These are phyloP conservation scores for Erebia palarica DNA, from an alignment of 2,888 invertebrate species.

Conservation along the genomic window DNA sequence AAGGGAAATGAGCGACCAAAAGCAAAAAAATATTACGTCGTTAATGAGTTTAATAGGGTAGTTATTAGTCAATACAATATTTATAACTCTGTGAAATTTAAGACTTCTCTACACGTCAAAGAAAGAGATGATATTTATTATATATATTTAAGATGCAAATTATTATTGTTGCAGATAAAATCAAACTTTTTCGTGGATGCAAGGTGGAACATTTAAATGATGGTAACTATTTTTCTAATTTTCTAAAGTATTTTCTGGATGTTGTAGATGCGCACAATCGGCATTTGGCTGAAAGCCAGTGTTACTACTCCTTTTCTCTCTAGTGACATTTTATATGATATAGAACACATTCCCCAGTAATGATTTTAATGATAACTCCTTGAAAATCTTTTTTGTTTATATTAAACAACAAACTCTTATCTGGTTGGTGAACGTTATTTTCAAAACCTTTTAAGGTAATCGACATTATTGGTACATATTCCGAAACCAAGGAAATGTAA, in stretches of 20 bases:
- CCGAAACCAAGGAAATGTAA: neutral
- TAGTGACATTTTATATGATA: constrained; percentile 68
- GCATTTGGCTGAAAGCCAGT: constrained; percentile 75
- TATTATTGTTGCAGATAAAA: neutral
- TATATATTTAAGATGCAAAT: neutral
- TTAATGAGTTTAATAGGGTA: too few relatives aligned
- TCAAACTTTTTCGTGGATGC: neutral
- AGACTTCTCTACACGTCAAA: neutral
- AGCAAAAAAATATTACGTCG: neutral
- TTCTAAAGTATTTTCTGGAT: constrained; percentile 71
- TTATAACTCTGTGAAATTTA: neutral
- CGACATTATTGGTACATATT: neutral
- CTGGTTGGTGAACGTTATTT: neutral
- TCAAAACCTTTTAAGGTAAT: neutral
- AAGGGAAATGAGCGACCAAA: neutral
- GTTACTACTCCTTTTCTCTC: constrained; percentile 72
- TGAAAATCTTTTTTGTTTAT: neutral
- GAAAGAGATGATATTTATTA: neutral
- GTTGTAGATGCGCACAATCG: constrained; percentile 71
- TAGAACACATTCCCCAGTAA: constrained; percentile 54
- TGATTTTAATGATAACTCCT: neutral
- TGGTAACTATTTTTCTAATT: constrained; percentile 57
- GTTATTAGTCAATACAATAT: too few relatives aligned
- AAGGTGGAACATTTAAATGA: constrained; percentile 23
- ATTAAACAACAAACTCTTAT: neutral